Evolutionary conservation across 2,113 vertebrate species (phyloP).

Genomic region (Anhinga anhinga): DNA sequence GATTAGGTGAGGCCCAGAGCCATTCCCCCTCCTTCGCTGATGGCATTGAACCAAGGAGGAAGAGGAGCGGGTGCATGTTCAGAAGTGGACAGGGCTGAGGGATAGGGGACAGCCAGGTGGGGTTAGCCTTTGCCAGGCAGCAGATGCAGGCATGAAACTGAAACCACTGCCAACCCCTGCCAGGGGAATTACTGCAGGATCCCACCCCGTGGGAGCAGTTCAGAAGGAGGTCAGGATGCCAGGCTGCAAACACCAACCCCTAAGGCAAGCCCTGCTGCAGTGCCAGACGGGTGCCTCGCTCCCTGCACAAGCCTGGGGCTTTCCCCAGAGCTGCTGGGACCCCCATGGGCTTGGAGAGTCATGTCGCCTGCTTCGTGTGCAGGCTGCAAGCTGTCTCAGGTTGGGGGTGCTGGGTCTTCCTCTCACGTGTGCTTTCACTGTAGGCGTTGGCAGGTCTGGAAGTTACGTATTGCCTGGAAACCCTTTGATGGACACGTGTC

Average conservation of each 20-base stretch:
- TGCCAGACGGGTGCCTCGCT: neutral
- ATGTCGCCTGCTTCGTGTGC: rapidly evolving
- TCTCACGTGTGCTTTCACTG: neutral
- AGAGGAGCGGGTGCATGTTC: neutral
- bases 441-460: neutral
- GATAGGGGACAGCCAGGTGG: neutral
- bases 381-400: neutral
- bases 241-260: neutral
- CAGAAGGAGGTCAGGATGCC: neutral
- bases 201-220: rapidly evolving
- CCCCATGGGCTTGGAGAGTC: neutral
- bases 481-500: neutral
- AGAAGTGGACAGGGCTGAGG: neutral
- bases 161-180: neutral
- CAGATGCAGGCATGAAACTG: rapidly evolving
- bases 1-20: neutral
- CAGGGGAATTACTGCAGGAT: neutral
- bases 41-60: neutral
- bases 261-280: neutral
- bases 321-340: neutral
- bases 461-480: neutral
- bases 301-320: neutral
- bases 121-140: neutral
- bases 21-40: neutral
- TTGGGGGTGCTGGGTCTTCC: neutral